Evolutionary conservation across 1,140 invertebrate genomes (phyloP), one percentile per base, ranked within the genome.

Genomic region (Olivierus martensii): DNA sequence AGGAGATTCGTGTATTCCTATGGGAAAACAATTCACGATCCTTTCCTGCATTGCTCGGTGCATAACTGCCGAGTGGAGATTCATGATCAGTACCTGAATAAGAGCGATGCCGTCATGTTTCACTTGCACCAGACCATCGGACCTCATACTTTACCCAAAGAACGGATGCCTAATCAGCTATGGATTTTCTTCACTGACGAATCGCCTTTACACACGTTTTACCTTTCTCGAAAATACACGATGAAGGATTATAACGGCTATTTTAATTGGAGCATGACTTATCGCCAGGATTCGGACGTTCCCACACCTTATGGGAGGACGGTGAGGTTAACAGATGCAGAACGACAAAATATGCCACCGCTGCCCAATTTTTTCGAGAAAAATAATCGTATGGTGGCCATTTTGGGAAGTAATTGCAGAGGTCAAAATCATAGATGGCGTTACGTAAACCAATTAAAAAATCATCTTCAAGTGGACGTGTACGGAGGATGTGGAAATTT

Each of bases 241-340:
- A 54, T 78, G 34, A 62, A 61, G 3, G 59, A 73, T 34, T 77
- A 77, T 49, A 70, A 77, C 48, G 7, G 59, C 0, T 43, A 60
- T 28, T 83, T 84, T 61, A 84, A 84, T 63, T 84, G 81, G 81
- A 82, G 81, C 1, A 84, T 84, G 81, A 78, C 75, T 2, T 85
- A 83, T 60, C 72, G 78, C 67, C 72, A 63, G 19, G 77, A 82
- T 56, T 75, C 80, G 7, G 80, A 83, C 57, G 69, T 83, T 19
- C 79, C 79, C 0, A 75, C 82, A 3, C 79, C 80, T 3, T 82
- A 82, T 59, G 81, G 66, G 78, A 9, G 51, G 34, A 54, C 51
- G 11, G 38, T 53, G 3, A 37, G 39, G 12, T 15, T 58, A 22
- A 44, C 6, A 6, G 12, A 19, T 0, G 28, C 6, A 19, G 28